These are phyloP conservation scores for Spilogale gracilis DNA, from an alignment of 2,113 vertebrate genomes.

Conservation along the genomic window DNA sequence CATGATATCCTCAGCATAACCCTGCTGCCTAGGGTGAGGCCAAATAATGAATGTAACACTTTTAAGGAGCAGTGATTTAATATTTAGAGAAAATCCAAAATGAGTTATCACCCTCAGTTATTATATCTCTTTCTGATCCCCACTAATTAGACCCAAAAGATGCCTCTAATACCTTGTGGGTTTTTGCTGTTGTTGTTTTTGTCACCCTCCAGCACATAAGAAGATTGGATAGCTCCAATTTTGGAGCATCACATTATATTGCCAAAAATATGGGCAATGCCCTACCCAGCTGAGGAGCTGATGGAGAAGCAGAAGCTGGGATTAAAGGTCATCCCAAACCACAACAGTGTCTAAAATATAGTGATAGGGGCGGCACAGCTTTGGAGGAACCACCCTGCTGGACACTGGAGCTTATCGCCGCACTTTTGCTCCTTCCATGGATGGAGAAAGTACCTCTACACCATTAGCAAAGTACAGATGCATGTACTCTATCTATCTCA, in stretches of 20 bases:
- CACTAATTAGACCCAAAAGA: not conserved
- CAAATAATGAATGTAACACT: not conserved
- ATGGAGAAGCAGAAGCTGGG: not conserved
- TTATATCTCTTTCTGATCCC: not conserved
- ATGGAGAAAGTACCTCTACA: fast-evolving
- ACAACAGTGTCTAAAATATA: not conserved
- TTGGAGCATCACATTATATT: not conserved
- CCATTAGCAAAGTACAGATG: not conserved
- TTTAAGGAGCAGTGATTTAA: not conserved
- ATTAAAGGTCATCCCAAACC: not conserved
- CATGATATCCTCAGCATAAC: not conserved
- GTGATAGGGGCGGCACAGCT: fast-evolving
- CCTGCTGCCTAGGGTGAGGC: not conserved
- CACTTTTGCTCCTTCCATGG: not conserved
- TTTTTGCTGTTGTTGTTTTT: not conserved
- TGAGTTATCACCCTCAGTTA: not conserved
- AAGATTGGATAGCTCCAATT: not conserved
- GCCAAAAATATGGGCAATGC: not conserved
- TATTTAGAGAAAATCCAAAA: conserved; percentile 1
- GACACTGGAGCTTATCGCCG: not conserved
- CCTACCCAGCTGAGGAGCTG: not conserved
- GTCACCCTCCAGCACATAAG: not conserved
- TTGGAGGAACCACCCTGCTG: not conserved
- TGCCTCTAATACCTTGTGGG: not conserved
- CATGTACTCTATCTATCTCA: not conserved